Evolutionary conservation across 1,140 invertebrate genomes (phyloP).

Genomic region (Lepidotrigona ventralis): DNA sequence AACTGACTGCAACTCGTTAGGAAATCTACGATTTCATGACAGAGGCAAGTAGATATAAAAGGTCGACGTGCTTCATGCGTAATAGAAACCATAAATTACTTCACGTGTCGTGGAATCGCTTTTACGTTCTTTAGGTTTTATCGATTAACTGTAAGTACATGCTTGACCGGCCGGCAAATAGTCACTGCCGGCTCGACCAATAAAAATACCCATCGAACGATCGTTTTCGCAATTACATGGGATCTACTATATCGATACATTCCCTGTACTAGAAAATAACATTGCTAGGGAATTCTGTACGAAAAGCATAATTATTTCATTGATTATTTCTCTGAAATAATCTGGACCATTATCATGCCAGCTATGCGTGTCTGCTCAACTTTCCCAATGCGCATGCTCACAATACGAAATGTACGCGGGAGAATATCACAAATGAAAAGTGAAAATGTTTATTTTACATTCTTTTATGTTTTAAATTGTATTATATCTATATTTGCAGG

Average conservation of each 20-base stretch:
- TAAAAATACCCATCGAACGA: not conserved
- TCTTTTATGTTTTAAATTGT: not conserved
- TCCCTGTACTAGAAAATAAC: not conserved
- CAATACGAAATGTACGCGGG: conserved; percentile 14
- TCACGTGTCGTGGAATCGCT: not conserved
- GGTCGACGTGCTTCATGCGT: not conserved
- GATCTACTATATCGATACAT: too few species aligned
- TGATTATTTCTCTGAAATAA: conserved; percentile 30
- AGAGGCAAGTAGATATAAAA: conserved; percentile 17
- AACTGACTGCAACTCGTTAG: not conserved
- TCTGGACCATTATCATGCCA: conserved; percentile 25
- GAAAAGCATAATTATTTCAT: conserved; percentile 20
- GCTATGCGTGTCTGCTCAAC: conserved; percentile 10
- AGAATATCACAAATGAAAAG: not conserved
- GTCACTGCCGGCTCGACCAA: not conserved
- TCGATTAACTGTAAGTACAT: conserved; percentile 22
- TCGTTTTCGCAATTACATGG: not conserved
- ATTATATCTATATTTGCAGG: not conserved
- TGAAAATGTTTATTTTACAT: not conserved
- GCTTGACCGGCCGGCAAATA: conserved; percentile 21
- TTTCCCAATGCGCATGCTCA: conserved; percentile 3
- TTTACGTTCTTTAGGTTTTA: conserved; percentile 7
- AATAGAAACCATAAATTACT: not conserved
- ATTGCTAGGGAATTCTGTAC: not conserved
- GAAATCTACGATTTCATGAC: conserved; percentile 22